phyloP scores from a whole-genome alignment of 2,797 vertebrate species.

The Fundulus diaphanus region DNA sequence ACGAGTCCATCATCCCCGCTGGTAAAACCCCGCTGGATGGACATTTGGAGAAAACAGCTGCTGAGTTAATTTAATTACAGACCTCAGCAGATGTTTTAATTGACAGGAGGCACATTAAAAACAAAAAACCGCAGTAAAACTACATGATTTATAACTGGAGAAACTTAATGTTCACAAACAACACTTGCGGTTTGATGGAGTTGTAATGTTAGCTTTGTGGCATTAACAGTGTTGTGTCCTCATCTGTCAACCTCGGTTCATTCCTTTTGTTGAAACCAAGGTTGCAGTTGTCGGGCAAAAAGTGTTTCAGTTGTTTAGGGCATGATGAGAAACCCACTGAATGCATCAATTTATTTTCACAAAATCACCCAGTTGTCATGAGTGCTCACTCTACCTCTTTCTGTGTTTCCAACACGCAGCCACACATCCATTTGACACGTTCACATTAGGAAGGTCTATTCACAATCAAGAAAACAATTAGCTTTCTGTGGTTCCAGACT shows the following conservation, averaged over 20 bases:
- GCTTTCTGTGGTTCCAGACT: background rate
- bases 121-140: background rate
- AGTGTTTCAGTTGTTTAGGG: background rate
- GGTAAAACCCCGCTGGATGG: too few relatives aligned
- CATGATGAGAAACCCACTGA: background rate
- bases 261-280: background rate
- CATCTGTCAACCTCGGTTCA: background rate
- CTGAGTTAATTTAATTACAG: background rate
- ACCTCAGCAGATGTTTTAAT: background rate
- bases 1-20: background rate
- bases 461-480: background rate
- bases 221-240: background rate
- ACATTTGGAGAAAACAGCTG: background rate
- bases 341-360: background rate
- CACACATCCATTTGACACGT: background rate
- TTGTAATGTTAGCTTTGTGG: background rate
- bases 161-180: background rate
- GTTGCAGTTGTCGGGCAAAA: background rate
- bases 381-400: background rate
- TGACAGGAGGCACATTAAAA: background rate
- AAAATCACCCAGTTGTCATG: background rate
- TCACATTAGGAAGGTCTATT: background rate
- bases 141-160: background rate
- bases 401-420: background rate
- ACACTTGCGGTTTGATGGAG: background rate